phyloP scores from a whole-genome alignment of 1,140 invertebrate species.

The Magallana gigas region DNA sequence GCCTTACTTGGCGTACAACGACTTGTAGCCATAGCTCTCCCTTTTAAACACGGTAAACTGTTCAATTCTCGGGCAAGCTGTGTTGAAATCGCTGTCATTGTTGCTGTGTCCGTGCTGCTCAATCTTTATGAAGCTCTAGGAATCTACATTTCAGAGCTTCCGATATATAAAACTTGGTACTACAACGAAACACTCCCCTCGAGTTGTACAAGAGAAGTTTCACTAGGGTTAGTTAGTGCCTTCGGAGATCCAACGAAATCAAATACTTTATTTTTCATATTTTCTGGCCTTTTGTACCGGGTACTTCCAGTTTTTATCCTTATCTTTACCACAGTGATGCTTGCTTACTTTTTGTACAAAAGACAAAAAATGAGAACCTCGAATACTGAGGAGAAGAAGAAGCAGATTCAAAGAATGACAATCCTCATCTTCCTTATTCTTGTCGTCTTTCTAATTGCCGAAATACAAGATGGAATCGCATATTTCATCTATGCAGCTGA shows the following conservation, averaged over 20 bases:
- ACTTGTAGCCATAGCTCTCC: not conserved
- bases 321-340: conserved; percentile 4
- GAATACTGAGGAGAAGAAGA: conserved; percentile 19
- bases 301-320: conserved; percentile 1
- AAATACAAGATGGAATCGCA: conserved; percentile 52
- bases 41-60: conserved; percentile 20
- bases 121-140: conserved; percentile 13
- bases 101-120: not conserved
- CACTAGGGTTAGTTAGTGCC: not conserved
- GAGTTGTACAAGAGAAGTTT: conserved; percentile 25
- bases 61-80: not conserved
- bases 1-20: conserved; percentile 36
- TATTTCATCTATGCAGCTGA: conserved; percentile 51
- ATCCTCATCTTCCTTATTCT: conserved; percentile 42
- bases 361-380: not conserved
- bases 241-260: conserved; percentile 29
- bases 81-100: not conserved
- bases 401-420: conserved; percentile 33
- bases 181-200: conserved; percentile 24
- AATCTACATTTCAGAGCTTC: conserved; percentile 11
- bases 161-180: not conserved
- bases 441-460: conserved; percentile 49
- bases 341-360: not conserved
- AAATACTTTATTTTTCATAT: conserved; percentile 7
- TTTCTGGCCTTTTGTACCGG: conserved; percentile 27